phyloP scores from a whole-genome alignment of 2,888 invertebrate genomes.

The Hofmannophila pseudospretella region DNA sequence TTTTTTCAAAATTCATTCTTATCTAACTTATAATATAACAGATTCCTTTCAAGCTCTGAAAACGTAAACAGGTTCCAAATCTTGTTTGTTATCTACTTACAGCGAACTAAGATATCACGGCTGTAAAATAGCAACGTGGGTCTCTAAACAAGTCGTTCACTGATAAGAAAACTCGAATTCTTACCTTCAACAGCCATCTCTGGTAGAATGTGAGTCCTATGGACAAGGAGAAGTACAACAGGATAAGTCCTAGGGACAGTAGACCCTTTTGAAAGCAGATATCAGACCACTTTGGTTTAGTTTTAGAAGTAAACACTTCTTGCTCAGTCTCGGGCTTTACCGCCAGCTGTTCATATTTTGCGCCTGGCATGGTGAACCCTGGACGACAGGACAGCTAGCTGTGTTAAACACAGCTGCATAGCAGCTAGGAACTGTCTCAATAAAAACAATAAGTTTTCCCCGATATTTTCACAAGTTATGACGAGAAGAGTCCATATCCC shows the following conservation, averaged over 20 bases:
- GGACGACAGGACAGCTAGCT: conserved; percentile 26
- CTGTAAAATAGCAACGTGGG: neutral
- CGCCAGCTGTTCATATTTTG: conserved; percentile 72
- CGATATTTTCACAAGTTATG: no score
- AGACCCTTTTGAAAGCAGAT: conserved; percentile 59
- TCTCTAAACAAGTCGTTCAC: conserved; percentile 1
- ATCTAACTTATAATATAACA: no score
- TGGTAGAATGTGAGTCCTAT: conserved; percentile 98
- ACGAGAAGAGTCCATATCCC: no score
- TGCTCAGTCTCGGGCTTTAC: conserved; percentile 56
- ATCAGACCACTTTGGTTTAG: conserved; percentile 56
- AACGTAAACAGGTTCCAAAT: no score
- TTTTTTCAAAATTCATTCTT: no score
- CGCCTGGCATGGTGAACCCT: conserved; percentile 50
- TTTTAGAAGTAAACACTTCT: conserved; percentile 53
- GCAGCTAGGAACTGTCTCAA: conserved; percentile 27
- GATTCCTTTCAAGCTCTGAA: no score
- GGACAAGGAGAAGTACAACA: conserved; percentile 93
- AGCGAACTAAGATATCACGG: neutral
- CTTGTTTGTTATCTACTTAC: no score
- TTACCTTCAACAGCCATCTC: conserved; percentile 91
- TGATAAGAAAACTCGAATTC: conserved; percentile 14
- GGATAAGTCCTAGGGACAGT: conserved; percentile 78
- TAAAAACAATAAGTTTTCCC: no score
- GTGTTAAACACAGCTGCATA: conserved; percentile 40